Evolutionary conservation across 2,888 invertebrate species (phyloP).

Genomic region (Ommatoiulus sabulosus): DNA sequence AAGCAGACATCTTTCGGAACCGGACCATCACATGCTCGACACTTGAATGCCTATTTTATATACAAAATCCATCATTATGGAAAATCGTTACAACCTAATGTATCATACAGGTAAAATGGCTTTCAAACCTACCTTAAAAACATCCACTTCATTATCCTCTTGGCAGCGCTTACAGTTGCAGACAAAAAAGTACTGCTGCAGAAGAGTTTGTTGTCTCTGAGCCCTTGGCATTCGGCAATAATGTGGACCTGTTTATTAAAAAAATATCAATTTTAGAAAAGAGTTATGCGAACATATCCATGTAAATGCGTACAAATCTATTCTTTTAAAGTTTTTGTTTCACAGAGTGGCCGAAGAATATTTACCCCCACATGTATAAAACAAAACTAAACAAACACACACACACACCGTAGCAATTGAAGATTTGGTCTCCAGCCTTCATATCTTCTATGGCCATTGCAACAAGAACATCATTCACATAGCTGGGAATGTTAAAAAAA

Average conservation of each 20-base stretch:
- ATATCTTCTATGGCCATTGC: conserved; percentile 79
- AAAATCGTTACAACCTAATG: background rate
- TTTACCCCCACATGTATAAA: too few species aligned
- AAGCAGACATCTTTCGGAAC: background rate
- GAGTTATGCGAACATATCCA: background rate
- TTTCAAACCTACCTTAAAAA: conserved; percentile 6
- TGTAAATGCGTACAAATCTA: too few species aligned
- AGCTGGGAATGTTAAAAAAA: conserved; percentile 71
- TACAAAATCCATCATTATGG: background rate
- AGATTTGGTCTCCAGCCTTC: conserved; percentile 77
- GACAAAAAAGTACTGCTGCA: conserved; percentile 80
- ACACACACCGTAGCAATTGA: conserved; percentile 82
- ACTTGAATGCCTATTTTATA: background rate
- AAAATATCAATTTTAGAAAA: conserved; percentile 55
- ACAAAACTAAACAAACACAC: too few species aligned
- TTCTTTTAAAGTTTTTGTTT: too few species aligned
- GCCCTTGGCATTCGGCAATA: conserved; percentile 74
- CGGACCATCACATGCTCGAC: background rate
- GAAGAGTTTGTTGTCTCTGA: conserved; percentile 75
- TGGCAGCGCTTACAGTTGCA: conserved; percentile 81
- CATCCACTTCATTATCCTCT: conserved; percentile 51
- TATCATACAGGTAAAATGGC: background rate
- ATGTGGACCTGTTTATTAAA: conserved; percentile 73
- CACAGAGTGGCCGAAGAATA: too few species aligned
- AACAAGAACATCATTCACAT: conserved; percentile 77